Evolutionary conservation across 2,888 invertebrate genomes (phyloP), one percentile per base, ranked within the genome.

Genomic region (Chrysodeixis includens): DNA sequence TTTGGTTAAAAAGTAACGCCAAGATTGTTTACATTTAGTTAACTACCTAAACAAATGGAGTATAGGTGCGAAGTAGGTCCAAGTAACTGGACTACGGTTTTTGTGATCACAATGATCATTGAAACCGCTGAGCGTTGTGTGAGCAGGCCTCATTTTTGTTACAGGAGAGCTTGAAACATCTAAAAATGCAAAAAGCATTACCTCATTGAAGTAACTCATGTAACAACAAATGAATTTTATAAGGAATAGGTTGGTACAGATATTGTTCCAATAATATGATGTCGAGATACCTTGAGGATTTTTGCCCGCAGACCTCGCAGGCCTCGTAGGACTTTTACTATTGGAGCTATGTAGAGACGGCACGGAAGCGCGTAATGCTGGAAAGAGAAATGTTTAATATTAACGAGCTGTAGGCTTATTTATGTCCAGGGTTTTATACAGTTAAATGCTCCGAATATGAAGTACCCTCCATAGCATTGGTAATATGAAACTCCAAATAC

Each of bases 221-320:
- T 35, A 12, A 1, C 35, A 12, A 10, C 10, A 35, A 35, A 35
- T 35, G 0, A 12, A 10, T 5, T 4, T 10, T 10, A 10, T 10
- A 9, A n/a, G n/a, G n/a, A n/a, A n/a, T n/a, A n/a, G n/a, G n/a
- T n/a, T n/a, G n/a, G n/a, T n/a, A n/a, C n/a, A n/a, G n/a, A n/a
- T n/a, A n/a, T n/a, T n/a, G n/a, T n/a, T n/a, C n/a, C n/a, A n/a
- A n/a, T n/a, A n/a, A n/a, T n/a, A n/a, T n/a, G n/a, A n/a, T n/a
- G n/a, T n/a, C n/a, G n/a, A n/a, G n/a, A 30, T 68, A 73, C 73
- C 76, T 75, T 56, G 74, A 46, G 30, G 16, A 44, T 30, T 49
- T 49, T 49, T 74, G 12, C 62, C 53, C 12, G 16, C 14, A 6
- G 52, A 1, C 46, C 57, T 66, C 10, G 30, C 32, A 2, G 46